Conservation (phyloP, 2,113 vertebrate species). For the Apistogramma diplotaenia region DNA sequence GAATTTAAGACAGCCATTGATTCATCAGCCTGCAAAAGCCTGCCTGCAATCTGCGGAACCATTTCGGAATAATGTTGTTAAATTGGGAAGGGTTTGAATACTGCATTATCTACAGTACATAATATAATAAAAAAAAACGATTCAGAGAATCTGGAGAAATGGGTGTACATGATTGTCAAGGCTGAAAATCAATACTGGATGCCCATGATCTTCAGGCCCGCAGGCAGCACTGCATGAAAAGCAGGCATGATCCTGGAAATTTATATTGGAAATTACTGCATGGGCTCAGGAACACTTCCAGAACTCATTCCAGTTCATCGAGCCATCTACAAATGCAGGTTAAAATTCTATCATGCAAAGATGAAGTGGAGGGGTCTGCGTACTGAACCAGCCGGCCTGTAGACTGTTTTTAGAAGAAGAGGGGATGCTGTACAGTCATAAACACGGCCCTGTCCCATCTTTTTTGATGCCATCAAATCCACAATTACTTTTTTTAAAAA, state of each 20-base stretch:
- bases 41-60: not conserved
- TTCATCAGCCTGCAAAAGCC: not conserved
- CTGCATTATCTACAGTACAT: not conserved
- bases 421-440: too few species aligned
- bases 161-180: too few species aligned
- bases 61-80: not conserved
- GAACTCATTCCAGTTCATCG: not conserved
- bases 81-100: not conserved
- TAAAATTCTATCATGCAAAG: fast-evolving
- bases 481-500: too few species aligned
- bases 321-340: not conserved
- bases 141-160: not conserved
- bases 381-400: too few species aligned
- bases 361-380: not conserved
- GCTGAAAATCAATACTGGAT: not conserved
- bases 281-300: not conserved
- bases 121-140: not conserved
- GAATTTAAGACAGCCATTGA: not conserved
- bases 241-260: not conserved
- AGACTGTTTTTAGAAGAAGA: too few species aligned
- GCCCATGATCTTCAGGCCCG: not conserved
- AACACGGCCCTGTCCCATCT: too few species aligned
- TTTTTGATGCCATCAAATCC: too few species aligned
- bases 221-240: not conserved
- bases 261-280: not conserved